Base-by-base conservation (phyloP, 2,797 vertebrate species). In the Acanthis flammea region DNA sequence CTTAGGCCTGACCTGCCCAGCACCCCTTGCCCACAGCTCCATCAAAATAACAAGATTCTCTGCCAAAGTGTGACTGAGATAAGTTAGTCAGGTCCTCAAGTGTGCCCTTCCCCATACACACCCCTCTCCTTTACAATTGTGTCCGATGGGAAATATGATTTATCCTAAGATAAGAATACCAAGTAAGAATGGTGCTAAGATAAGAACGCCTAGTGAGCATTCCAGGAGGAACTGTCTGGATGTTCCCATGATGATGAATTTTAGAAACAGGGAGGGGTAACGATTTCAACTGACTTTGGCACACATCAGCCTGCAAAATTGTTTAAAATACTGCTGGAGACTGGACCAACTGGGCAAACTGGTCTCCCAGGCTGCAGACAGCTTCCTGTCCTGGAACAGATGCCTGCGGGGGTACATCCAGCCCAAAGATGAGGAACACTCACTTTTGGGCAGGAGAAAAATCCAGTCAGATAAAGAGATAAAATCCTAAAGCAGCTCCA, bases 161-260 rank as follows among this genome's bases (percentile, higher is more conserved):
- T 81, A 13, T 88, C n/a, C 48, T 48, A 37, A 67, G 54, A 74
- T 61, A 74, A 48, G 31, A n/a, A 68, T 19, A 21, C 9, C 31
- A 37, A 55, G 62, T 55, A 42, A 68, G 27, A 68, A 55, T 37
- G 27, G 30, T 51, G 21, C 25, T 47, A 31, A 89, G 78, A 51
- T 45, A 77, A 90, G 58, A 65, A 58, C 15, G 31, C 5, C 4
- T 10, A 45, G 30, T 24, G 58, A 45, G 13, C 37, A 33, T 75
- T 77, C 39, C 58, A 65, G 45, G 30, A 71, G 45, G 30, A 65
- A 14, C 19, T 31, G 5, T 28, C 33, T 58, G 58, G 7, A 45
- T 45, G 7, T 23, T 58, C 2, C 6, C 7, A 35, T 9, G 22
- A 58, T 9, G 15, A 35, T 0, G 0, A 15, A 53, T 47, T 58